These are phyloP conservation scores for Aplodontia rufa DNA, from an alignment of 2,113 vertebrate genomes.

Conservation along the genomic window DNA sequence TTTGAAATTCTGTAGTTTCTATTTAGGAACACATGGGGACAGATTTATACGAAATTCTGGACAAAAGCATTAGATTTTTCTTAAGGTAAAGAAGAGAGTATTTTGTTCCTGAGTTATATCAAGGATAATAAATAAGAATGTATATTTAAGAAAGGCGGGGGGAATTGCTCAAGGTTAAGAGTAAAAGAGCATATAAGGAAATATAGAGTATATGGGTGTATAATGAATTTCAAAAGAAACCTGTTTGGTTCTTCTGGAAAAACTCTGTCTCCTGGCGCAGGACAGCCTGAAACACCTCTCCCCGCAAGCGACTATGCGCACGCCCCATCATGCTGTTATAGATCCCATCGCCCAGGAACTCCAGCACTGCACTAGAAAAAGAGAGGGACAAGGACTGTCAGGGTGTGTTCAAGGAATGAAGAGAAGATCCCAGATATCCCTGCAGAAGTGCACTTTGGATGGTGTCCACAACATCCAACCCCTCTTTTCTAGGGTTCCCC, in stretches of 20 bases:
- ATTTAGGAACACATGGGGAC: not conserved
- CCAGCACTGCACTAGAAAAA: slow-evolving; percentile 69
- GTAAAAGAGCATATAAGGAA: not conserved
- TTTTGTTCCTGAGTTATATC: not conserved
- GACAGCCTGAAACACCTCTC: slow-evolving; percentile 70
- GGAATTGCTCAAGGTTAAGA: not conserved
- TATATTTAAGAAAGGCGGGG: not conserved
- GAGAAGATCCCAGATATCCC: not conserved
- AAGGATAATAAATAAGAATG: not conserved
- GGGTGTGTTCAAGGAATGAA: no score
- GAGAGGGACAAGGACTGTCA: accelerated
- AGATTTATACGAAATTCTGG: not conserved
- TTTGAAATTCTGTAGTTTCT: not conserved
- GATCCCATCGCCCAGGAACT: slow-evolving; percentile 65
- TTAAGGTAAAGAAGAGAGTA: not conserved
- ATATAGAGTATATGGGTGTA: accelerated
- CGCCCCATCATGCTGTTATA: slow-evolving; percentile 66
- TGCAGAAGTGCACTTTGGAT: not conserved
- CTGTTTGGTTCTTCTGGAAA: slow-evolving; percentile 75
- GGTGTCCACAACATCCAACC: not conserved
- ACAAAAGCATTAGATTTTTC: not conserved
- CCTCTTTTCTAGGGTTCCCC: accelerated
- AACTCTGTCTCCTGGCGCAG: slow-evolving; percentile 78
- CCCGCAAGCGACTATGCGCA: slow-evolving; percentile 61
- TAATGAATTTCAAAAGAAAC: slow-evolving; percentile 38